Conservation (phyloP, 2,113 vertebrate species). For the Salvelinus namaycush region DNA sequence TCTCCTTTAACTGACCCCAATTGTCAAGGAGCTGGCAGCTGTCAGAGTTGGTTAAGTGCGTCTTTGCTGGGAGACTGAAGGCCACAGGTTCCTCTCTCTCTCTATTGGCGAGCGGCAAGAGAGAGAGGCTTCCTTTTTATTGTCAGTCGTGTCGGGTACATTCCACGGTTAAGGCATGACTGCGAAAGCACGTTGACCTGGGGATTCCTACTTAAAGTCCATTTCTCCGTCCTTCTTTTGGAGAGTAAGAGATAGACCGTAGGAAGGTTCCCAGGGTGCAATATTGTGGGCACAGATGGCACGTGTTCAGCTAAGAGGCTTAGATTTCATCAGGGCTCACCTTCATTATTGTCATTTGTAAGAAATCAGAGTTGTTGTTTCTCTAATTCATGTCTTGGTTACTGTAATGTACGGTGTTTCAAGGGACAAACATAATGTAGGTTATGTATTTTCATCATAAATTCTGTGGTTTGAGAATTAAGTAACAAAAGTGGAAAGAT, state of each 20-base stretch:
- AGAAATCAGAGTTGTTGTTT: slow-evolving; percentile 10
- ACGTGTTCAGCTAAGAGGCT: slow-evolving; percentile 71
- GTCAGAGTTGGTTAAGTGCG: slow-evolving; percentile 73
- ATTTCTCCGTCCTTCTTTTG: slow-evolving; percentile 8
- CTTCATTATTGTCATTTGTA: slow-evolving; percentile 65
- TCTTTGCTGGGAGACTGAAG: slow-evolving; percentile 71
- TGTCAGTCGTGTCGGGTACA: slow-evolving; percentile 54
- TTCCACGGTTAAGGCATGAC: slow-evolving; percentile 42
- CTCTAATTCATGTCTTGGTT: no score
- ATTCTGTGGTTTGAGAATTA: background rate
- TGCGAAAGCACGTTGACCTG: slow-evolving; percentile 40
- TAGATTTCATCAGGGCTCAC: slow-evolving; percentile 72
- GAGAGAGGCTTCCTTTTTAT: slow-evolving; percentile 51
- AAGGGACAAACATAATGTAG: background rate
- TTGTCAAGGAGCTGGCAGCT: slow-evolving; percentile 76
- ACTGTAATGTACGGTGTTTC: background rate
- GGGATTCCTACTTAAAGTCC: slow-evolving; percentile 29
- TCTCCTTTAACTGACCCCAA: slow-evolving; percentile 81
- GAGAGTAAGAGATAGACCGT: slow-evolving; percentile 10
- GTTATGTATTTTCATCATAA: background rate
- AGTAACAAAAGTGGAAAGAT: background rate
- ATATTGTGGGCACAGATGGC: slow-evolving; percentile 69
- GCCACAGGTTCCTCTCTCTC: slow-evolving; percentile 59
- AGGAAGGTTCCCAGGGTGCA: slow-evolving; percentile 39
- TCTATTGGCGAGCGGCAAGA: background rate